Percentiles rank a stretch among this genome's conserved stretches.
phyloP scores from a whole-genome alignment of 2,113 vertebrate genomes.

The Calypte anna region DNA sequence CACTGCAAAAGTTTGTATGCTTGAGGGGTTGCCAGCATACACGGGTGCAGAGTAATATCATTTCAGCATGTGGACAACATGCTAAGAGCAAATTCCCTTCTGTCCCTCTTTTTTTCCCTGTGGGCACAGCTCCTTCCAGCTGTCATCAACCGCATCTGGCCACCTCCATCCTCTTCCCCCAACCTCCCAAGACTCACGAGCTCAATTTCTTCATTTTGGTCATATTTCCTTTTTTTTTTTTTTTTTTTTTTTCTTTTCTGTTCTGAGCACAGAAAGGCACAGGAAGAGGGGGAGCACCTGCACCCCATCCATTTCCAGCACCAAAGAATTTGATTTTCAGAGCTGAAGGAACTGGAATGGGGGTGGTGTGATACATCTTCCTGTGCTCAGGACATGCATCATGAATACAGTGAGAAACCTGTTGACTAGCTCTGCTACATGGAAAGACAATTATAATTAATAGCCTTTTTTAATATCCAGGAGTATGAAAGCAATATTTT shows the following conservation, averaged over 20 bases:
- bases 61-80: background rate
- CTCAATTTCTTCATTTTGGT: background rate
- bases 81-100: background rate
- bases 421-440: background rate
- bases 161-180: background rate
- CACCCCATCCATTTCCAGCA: background rate
- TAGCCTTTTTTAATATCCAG: constrained; percentile 37
- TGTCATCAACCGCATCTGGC: background rate
- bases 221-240: background rate
- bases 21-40: background rate
- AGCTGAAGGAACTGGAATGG: background rate
- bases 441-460: constrained; percentile 41
- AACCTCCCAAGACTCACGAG: background rate
- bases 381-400: background rate
- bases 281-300: background rate
- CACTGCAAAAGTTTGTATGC: background rate
- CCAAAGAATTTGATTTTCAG: background rate
- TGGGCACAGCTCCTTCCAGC: background rate
- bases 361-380: background rate
- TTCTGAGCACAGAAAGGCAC: background rate
- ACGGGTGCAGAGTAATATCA: background rate
- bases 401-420: background rate
- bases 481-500: constrained; percentile 19
- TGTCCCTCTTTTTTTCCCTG: background rate
- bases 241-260: background rate